phyloP scores from a whole-genome alignment of 2,113 vertebrate species.

The Xenopus laevis region DNA sequence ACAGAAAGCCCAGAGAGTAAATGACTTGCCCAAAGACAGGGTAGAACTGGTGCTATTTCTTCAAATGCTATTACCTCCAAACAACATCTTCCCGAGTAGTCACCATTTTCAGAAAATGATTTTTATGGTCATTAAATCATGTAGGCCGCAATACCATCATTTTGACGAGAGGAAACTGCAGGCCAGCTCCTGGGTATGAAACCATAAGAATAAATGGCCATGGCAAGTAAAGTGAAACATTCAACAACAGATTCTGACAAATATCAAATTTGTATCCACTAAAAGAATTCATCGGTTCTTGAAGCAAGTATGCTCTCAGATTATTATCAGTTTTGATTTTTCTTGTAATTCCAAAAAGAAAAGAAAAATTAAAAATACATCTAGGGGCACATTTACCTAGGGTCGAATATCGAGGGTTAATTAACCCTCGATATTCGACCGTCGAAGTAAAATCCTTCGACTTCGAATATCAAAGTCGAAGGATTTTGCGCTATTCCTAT shows the following conservation, averaged over 20 bases:
- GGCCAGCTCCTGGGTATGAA: not conserved
- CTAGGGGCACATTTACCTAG: too few species aligned
- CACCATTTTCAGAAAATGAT: not conserved
- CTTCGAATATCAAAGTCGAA: too few species aligned
- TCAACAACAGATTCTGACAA: not conserved
- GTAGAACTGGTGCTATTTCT: not conserved
- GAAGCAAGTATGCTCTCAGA: too few species aligned
- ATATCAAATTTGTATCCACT: not conserved
- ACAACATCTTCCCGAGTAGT: not conserved
- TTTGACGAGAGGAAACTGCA: not conserved
- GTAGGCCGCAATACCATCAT: not conserved
- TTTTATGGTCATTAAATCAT: constrained; percentile 4
- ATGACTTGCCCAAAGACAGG: not conserved
- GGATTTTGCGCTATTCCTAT: too few species aligned
- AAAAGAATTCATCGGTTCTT: too few species aligned
- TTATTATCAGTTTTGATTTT: too few species aligned
- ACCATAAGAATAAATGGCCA: not conserved
- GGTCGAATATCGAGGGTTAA: too few species aligned
- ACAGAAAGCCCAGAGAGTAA: not conserved
- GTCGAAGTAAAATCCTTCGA: too few species aligned
- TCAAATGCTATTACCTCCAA: not conserved
- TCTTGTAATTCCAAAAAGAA: too few species aligned
- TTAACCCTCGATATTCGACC: too few species aligned
- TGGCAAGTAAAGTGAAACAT: not conserved
- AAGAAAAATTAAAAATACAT: too few species aligned